Conservation (phyloP, 2,888 invertebrate genomes). For the Pristionchus maxplancki region DNA sequence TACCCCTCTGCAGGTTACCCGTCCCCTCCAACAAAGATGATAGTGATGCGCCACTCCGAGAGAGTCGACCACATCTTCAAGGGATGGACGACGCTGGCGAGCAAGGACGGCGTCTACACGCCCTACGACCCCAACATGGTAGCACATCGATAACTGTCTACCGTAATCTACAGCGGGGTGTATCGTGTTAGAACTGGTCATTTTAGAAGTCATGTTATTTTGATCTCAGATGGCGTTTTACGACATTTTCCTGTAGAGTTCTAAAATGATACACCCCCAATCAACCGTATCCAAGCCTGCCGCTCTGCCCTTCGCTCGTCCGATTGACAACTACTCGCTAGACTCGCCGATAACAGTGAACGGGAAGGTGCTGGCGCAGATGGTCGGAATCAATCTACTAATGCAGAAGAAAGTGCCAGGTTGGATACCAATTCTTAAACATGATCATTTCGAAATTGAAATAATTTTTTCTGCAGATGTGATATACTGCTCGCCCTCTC, state of each 20-base stretch:
- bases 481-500: slow-evolving; percentile 70
- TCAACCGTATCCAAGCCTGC: slow-evolving; percentile 52
- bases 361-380: slow-evolving; percentile 63
- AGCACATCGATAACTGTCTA: background rate
- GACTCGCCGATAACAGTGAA: slow-evolving; percentile 67
- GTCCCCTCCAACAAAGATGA: background rate
- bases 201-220: too few relatives aligned
- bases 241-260: background rate
- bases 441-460: too few relatives aligned
- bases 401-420: slow-evolving; percentile 59
- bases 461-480: slow-evolving; percentile 56
- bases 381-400: slow-evolving; percentile 61
- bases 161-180: background rate
- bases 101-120: background rate
- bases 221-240: too few relatives aligned
- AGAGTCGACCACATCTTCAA: background rate
- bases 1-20: too few relatives aligned
- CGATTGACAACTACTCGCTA: slow-evolving; percentile 59
- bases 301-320: slow-evolving; percentile 60
- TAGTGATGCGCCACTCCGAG: background rate
- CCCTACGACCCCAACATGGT: background rate
- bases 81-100: background rate
- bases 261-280: background rate
- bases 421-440: background rate
- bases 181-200: too few relatives aligned